These are phyloP conservation scores for Athripsodes cinereus DNA, from an alignment of 2,888 invertebrate species.

Conservation along the genomic window DNA sequence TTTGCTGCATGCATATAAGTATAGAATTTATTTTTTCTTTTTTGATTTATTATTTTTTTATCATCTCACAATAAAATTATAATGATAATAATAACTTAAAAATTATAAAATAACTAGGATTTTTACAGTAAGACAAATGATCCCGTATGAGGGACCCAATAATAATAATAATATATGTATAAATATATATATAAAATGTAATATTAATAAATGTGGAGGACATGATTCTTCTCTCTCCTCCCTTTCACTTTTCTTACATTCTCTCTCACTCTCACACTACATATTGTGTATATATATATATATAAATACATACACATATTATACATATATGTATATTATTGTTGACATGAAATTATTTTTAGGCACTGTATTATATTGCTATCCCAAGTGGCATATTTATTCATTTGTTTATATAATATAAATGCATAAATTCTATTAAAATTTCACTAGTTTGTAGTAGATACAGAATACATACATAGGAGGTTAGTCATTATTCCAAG, in stretches of 20 bases:
- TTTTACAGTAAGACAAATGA: constrained; percentile 17
- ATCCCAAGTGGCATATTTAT: constrained; percentile 24
- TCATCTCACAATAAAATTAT: constrained; percentile 27
- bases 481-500: background rate
- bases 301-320: too few relatives aligned
- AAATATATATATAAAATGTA: background rate
- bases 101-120: constrained; percentile 17
- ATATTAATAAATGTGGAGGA: background rate
- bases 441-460: background rate
- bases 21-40: constrained; percentile 28
- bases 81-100: constrained; percentile 17
- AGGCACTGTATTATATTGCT: background rate
- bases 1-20: constrained; percentile 29
- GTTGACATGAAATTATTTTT: background rate
- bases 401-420: background rate
- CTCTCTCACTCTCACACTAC: constrained; percentile 25
- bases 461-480: background rate
- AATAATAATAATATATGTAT: background rate
- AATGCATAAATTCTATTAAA: background rate
- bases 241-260: constrained; percentile 22
- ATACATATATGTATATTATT: too few relatives aligned
- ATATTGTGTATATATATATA: constrained; percentile 4
- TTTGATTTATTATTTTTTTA: constrained; percentile 17
- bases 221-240: too few relatives aligned
- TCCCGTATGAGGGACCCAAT: background rate